Base-by-base conservation (phyloP, 2,888 invertebrate species). In the Orthonychiurus folsomi region DNA sequence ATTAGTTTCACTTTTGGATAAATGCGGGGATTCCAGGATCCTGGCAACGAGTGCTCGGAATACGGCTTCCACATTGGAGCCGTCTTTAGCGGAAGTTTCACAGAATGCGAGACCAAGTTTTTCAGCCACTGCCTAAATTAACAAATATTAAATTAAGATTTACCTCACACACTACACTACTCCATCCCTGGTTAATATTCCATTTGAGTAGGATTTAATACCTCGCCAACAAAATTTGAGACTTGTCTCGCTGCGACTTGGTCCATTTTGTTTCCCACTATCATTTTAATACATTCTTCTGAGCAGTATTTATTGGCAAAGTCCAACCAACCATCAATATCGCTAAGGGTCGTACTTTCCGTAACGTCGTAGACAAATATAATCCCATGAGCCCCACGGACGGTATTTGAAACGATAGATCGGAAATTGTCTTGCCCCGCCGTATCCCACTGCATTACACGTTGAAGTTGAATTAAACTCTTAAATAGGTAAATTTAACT, bases 1-100 rank as follows among this genome's bases (percentile, higher is more conserved):
- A 37, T 37, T 37, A 9, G 37, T 37, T 37, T 37, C 37, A 37
- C 9, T 37, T 15, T 37, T 37, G 37, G 37, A 5, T 37, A 37
- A 37, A 37, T 37, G 15, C 5, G 37, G 37, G 15, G 37, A 5
- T 21, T 53, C 53, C 18, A 60, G 24, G 53, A 69, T 67, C 47
- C 60, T 56, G 24, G 66, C 69, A 12, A 65, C 67, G n/a, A 69
- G 55, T 9, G 69, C 65, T 50, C 67, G 84, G 78, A 94, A 94
- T 1, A 93, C 92, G 73, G 86, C 85, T 37, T 88, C 85, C 0
- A 94, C 93, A 77, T 93, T 94, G 63, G 84, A 88, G 21, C 92
- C 87, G 74, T 86, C 88, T 77, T 93, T 93, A 0, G 94, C 93
- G 24, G 93, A 93, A 0, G 94, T 93, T 78, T 93, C 93, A 63